Percentiles rank a stretch among this genome's conserved stretches.
phyloP scores from a whole-genome alignment of 2,113 vertebrate species.

The Benitochromis conjunctus region DNA sequence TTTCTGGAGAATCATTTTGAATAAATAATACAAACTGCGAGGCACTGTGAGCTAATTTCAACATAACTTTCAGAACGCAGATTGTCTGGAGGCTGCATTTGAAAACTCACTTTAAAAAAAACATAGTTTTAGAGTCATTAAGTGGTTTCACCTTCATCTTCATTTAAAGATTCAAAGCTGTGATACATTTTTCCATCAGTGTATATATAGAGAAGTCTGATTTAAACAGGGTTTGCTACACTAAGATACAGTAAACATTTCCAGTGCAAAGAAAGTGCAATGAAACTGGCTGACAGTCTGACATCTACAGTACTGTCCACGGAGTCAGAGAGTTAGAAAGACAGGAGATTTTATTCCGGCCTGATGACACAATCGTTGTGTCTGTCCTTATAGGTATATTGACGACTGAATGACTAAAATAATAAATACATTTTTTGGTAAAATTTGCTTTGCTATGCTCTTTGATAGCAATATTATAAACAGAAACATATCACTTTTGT shows the following conservation, averaged over 20 bases:
- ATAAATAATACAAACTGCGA: neutral
- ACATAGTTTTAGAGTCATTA: neutral
- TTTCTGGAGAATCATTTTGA: neutral
- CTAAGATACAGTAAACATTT: too few relatives aligned
- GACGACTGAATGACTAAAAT: neutral
- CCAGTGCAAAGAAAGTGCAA: too few relatives aligned
- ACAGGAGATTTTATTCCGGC: too few relatives aligned
- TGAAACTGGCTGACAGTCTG: too few relatives aligned
- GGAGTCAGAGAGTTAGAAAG: too few relatives aligned
- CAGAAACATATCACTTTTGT: neutral
- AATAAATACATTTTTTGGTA: neutral
- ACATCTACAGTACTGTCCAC: too few relatives aligned
- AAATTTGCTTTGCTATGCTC: neutral
- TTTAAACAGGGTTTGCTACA: neutral
- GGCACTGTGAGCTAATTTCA: neutral
- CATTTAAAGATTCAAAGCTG: neutral
- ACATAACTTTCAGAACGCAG: neutral
- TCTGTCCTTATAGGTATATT: too few relatives aligned
- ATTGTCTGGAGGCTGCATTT: neutral
- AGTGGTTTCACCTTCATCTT: neutral
- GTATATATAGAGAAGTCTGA: neutral
- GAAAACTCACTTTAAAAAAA: neutral
- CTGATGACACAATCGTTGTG: too few relatives aligned
- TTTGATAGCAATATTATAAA: neutral
- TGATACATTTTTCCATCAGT: accelerated